Evolutionary conservation across 2,113 vertebrate genomes (phyloP).

Genomic region (Pseudorasbora parva): DNA sequence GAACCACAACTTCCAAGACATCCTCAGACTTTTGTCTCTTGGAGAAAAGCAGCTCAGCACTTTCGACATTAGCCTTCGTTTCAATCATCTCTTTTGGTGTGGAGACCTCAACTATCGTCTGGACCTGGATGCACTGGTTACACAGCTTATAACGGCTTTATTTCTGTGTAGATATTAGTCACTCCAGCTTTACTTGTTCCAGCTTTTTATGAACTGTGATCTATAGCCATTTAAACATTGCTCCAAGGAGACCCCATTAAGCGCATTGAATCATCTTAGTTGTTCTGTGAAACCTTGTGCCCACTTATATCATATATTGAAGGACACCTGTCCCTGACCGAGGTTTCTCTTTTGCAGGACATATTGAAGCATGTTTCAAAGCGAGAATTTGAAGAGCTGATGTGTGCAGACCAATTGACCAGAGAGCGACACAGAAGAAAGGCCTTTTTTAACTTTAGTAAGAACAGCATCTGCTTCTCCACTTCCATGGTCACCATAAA

Average conservation of each 20-base stretch:
- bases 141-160: neutral
- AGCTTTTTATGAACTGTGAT: neutral
- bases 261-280: neutral
- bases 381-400: slow-evolving; percentile 83
- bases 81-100: slow-evolving; percentile 83
- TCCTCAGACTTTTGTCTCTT: slow-evolving; percentile 77
- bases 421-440: slow-evolving; percentile 85
- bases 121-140: slow-evolving; percentile 80
- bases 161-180: neutral
- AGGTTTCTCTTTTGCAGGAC: slow-evolving; percentile 71
- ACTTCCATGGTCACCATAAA: neutral
- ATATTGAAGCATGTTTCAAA: slow-evolving; percentile 82
- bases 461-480: slow-evolving; percentile 54
- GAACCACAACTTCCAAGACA: slow-evolving; percentile 82
- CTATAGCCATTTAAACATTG: neutral
- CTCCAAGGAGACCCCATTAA: neutral
- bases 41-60: slow-evolving; percentile 77
- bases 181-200: neutral
- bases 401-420: slow-evolving; percentile 86
- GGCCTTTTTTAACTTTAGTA: slow-evolving; percentile 86
- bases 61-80: slow-evolving; percentile 81
- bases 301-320: neutral
- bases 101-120: slow-evolving; percentile 84
- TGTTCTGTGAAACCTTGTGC: neutral
- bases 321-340: neutral